Conservation (phyloP, 1,140 invertebrate genomes). For the Papilio polyxenes region DNA sequence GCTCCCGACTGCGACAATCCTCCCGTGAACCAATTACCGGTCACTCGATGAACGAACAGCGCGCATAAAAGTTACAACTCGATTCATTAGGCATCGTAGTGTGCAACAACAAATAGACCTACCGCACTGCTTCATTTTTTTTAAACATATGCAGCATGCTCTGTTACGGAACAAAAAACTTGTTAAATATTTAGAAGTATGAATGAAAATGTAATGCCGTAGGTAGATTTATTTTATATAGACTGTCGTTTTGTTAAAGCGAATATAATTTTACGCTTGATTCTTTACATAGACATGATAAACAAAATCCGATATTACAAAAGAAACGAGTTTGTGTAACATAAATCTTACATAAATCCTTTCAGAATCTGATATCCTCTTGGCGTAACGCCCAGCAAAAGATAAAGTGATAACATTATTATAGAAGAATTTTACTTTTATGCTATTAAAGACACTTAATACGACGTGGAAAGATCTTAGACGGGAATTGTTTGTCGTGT, state of each 20-base stretch:
- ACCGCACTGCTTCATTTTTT: slow-evolving; percentile 34
- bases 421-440: slow-evolving; percentile 8
- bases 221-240: not conserved
- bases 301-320: slow-evolving; percentile 13
- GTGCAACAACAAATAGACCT: slow-evolving; percentile 56
- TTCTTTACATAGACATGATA: slow-evolving; percentile 14
- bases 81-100: slow-evolving; percentile 61
- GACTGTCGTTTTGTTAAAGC: not conserved
- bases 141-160: not conserved
- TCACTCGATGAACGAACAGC: slow-evolving; percentile 63
- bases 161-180: not conserved
- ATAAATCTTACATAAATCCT: slow-evolving; percentile 5
- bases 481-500: slow-evolving; percentile 60
- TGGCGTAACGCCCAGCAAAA: not conserved
- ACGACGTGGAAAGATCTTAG: slow-evolving; percentile 51
- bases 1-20: slow-evolving; percentile 51
- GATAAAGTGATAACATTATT: slow-evolving; percentile 23
- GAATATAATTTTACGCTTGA: slow-evolving; percentile 12
- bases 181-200: not conserved
- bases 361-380: slow-evolving; percentile 1
- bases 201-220: not conserved
- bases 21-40: slow-evolving; percentile 71
- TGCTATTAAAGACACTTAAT: slow-evolving; percentile 35
- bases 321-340: slow-evolving; percentile 7
- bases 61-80: slow-evolving; percentile 65